Conservation (phyloP, 2,113 vertebrate genomes). For the Cygnus buccinator region DNA sequence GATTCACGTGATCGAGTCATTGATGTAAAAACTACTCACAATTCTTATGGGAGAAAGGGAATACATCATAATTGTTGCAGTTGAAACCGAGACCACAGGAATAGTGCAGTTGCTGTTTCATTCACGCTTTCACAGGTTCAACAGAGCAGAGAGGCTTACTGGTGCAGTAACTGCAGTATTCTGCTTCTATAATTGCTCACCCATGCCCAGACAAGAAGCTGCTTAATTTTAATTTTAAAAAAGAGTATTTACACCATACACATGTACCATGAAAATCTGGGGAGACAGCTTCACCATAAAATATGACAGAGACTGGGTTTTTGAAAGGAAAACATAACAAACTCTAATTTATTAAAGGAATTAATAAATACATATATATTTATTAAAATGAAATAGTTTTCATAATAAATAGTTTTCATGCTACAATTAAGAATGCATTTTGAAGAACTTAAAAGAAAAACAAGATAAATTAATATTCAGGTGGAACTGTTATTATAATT, state of each 20-base stretch:
- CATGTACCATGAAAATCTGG: rapidly evolving
- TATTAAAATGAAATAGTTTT: neutral
- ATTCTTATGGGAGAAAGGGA: neutral
- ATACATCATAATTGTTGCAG: neutral
- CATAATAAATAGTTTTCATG: neutral
- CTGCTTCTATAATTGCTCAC: neutral
- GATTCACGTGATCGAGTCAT: neutral
- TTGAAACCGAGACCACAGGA: neutral
- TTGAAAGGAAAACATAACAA: neutral
- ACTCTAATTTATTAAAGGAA: neutral
- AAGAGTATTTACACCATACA: neutral
- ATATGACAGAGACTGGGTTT: rapidly evolving
- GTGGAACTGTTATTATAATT: neutral
- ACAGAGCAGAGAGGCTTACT: neutral
- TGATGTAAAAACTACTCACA: neutral
- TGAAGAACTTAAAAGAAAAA: neutral
- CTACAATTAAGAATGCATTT: neutral
- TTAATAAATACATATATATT: neutral
- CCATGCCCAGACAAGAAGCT: neutral
- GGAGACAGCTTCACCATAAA: neutral
- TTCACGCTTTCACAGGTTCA: neutral
- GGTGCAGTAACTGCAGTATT: neutral
- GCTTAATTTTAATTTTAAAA: neutral
- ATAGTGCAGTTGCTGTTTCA: neutral
- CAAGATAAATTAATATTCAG: neutral